These are phyloP conservation scores for Lasiommata megera DNA, from an alignment of 2,888 invertebrate species.

Conservation along the genomic window DNA sequence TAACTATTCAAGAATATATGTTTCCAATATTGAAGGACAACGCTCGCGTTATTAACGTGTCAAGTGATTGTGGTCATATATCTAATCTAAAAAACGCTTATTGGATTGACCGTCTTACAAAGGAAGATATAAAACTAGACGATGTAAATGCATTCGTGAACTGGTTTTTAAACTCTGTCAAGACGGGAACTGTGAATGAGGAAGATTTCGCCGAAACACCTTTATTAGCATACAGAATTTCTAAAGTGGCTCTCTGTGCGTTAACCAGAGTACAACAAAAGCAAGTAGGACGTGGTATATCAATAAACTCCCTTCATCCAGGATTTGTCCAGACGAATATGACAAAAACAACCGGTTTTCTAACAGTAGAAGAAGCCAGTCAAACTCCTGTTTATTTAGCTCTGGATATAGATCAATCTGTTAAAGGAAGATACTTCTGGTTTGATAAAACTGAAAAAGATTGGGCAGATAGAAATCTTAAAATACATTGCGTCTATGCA, in stretches of 20 bases:
- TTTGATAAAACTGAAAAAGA: constrained; percentile 39
- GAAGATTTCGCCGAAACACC: constrained; percentile 37
- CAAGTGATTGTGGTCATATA: constrained; percentile 41
- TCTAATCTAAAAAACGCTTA: constrained; percentile 36
- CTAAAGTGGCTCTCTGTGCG: constrained; percentile 38
- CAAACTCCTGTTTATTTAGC: constrained; percentile 37
- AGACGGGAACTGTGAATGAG: constrained; percentile 33
- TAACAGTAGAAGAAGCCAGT: constrained; percentile 33
- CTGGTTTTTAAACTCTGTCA: constrained; percentile 41
- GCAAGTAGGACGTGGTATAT: constrained; percentile 37
- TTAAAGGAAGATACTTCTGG: constrained; percentile 42
- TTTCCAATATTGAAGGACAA: constrained; percentile 39
- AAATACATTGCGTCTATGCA: constrained; percentile 24
- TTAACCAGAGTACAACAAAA: constrained; percentile 37
- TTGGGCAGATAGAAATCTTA: constrained; percentile 33
- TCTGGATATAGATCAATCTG: constrained; percentile 37
- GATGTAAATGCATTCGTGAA: constrained; percentile 39
- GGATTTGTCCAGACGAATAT: constrained; percentile 41
- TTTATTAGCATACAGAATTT: constrained; percentile 35
- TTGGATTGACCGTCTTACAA: constrained; percentile 39
- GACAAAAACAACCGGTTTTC: constrained; percentile 34
- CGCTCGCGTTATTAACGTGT: constrained; percentile 40
- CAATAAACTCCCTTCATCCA: constrained; percentile 41
- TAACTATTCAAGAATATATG: constrained; percentile 34
- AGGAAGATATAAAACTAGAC: constrained; percentile 31